Percentiles rank a stretch among this genome's conserved stretches.
These are phyloP conservation scores for Trichogramma dendrolimi DNA, from an alignment of 2,888 invertebrate species.

Conservation along the genomic window DNA sequence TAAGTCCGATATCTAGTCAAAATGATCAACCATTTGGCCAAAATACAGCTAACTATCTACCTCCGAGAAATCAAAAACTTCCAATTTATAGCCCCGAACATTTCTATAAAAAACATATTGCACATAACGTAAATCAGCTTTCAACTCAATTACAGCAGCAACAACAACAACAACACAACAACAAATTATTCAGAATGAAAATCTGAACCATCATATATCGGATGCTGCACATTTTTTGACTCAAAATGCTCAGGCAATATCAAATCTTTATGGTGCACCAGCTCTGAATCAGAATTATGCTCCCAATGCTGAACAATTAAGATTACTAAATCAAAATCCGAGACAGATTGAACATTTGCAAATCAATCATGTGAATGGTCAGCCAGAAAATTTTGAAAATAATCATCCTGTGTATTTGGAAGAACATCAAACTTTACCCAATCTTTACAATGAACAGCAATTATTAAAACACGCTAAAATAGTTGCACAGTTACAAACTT, in stretches of 20 bases:
- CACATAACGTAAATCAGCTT: background rate
- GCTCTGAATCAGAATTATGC: slow-evolving; percentile 43
- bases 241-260: slow-evolving; percentile 47
- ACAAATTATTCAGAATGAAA: slow-evolving; percentile 27
- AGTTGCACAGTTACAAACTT: slow-evolving; percentile 41
- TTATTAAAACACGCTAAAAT: slow-evolving; percentile 45
- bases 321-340: slow-evolving; percentile 2
- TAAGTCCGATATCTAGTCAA: slow-evolving; percentile 46
- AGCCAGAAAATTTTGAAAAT: slow-evolving; percentile 25
- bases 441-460: slow-evolving; percentile 29
- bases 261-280: slow-evolving; percentile 44
- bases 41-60: slow-evolving; percentile 46
- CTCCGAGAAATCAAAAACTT: slow-evolving; percentile 46
- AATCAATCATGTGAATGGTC: slow-evolving; percentile 30
- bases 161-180: slow-evolving; percentile 2
- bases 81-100: slow-evolving; percentile 33
- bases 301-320: slow-evolving; percentile 34
- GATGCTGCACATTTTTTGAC: slow-evolving; percentile 45
- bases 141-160: background rate
- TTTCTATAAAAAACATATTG: slow-evolving; percentile 14
- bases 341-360: slow-evolving; percentile 1
- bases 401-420: slow-evolving; percentile 18
- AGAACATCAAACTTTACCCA: slow-evolving; percentile 4
- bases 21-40: slow-evolving; percentile 45
- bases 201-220: slow-evolving; percentile 39